Evolutionary conservation across 2,888 invertebrate genomes (phyloP).

Genomic region (Eretmocerus hayati): DNA sequence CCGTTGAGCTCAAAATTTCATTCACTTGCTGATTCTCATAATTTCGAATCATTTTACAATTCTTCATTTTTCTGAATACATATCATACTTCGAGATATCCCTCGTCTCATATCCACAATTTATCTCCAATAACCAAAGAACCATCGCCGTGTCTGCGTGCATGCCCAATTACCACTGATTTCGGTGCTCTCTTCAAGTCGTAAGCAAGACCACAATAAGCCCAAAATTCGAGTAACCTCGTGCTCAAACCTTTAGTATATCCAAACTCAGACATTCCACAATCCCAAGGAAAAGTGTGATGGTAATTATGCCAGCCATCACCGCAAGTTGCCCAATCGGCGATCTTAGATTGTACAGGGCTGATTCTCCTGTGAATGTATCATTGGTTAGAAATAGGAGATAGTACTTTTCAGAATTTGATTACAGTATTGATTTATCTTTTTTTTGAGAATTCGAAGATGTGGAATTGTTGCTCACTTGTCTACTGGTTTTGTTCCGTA

Average conservation of each 20-base stretch:
- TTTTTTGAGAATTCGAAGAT: no score
- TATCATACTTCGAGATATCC: no score
- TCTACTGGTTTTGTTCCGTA: slow-evolving; percentile 26
- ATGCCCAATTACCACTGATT: slow-evolving; percentile 41
- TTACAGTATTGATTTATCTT: no score
- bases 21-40: no score
- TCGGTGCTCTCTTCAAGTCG: slow-evolving; percentile 44
- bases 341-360: slow-evolving; percentile 41
- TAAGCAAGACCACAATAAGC: slow-evolving; percentile 46
- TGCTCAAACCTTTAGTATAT: slow-evolving; percentile 13
- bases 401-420: no score
- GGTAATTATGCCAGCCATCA: slow-evolving; percentile 56
- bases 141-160: slow-evolving; percentile 46
- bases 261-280: slow-evolving; percentile 33
- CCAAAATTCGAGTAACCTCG: slow-evolving; percentile 22
- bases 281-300: slow-evolving; percentile 53
- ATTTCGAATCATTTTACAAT: no score
- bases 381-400: no score
- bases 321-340: slow-evolving; percentile 43
- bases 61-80: no score
- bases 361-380: slow-evolving; percentile 19
- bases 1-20: no score
- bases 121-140: slow-evolving; percentile 13
- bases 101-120: no score
- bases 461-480: no score